Evolutionary conservation across 2,888 invertebrate genomes (phyloP).

Genomic region (Hirtodrosophila alboralis): DNA sequence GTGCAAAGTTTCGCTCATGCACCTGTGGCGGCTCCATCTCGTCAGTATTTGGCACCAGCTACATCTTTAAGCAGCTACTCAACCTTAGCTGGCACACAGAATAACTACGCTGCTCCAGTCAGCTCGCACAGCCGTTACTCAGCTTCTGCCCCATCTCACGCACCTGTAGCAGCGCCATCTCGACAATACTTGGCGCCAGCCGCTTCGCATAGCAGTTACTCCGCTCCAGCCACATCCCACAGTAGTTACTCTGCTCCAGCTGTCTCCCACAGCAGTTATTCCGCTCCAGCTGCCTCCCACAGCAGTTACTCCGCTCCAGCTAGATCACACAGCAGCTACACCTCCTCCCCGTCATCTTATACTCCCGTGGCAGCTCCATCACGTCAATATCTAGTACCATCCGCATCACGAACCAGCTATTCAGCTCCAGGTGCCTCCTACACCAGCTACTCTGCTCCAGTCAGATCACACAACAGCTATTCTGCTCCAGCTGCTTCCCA

Average conservation of each 20-base stretch:
- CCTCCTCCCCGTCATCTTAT: constrained; percentile 5
- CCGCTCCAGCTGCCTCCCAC: constrained; percentile 21
- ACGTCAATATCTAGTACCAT: constrained; percentile 38
- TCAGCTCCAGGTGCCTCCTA: constrained; percentile 9
- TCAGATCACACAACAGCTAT: constrained; percentile 14
- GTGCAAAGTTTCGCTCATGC: too few species aligned
- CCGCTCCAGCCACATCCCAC: constrained; percentile 27
- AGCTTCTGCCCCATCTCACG: constrained; percentile 6
- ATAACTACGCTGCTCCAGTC: constrained; percentile 17
- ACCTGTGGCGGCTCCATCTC: constrained; percentile 1
- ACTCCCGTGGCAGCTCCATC: constrained; percentile 38
- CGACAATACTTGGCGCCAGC: constrained; percentile 42
- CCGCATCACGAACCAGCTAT: constrained; percentile 6
- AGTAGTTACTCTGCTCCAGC: constrained; percentile 29
- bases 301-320: constrained; percentile 16
- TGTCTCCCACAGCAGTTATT: constrained; percentile 26
- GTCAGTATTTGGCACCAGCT: constrained; percentile 17
- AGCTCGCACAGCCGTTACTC: constrained; percentile 12
- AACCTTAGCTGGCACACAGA: not conserved
- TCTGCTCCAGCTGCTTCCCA: constrained; percentile 29
- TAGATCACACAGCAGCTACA: constrained; percentile 16
- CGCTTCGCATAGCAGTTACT: constrained; percentile 26
- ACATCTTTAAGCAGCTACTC: too few species aligned
- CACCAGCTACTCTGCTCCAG: constrained; percentile 19
- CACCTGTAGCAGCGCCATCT: constrained; percentile 34